Base-by-base conservation (phyloP, 2,113 vertebrate species). In the Arizona elegans region DNA sequence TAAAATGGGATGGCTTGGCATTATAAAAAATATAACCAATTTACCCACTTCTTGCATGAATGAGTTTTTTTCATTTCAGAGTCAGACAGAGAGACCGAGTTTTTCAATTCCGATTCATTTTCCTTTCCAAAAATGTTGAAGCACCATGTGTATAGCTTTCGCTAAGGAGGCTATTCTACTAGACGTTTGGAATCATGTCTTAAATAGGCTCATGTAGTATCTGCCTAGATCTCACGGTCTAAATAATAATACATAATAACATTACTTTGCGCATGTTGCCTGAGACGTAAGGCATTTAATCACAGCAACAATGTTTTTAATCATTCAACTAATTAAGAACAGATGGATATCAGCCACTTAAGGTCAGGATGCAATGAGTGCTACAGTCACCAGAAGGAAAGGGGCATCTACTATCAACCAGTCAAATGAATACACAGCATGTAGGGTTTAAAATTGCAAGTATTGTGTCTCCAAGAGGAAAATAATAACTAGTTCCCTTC, bases 111-210 rank as follows among this genome's bases (percentile, higher is more conserved):
- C 87, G 21, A 86, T 58, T 91, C 12, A 0, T 0, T 91, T 88
- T 75, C 89, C 58, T 92, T 95, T 91, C 92, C 65, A n/a, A 70
- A 52, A 38, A 43, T 89, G 62, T 92, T 2, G 91, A 9, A 59
- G 96, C 93, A 95, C 89, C 62, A 15, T 56, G 53, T 58, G 90
- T 91, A 90, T 88, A 5, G 90, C 70, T 53, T 93, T 29, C 92
- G 92, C 62, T 89, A 55, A 91, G 89, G 17, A 94, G 55, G 33
- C 90, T 17, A 1, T 5, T 11, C 6, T 53, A 87, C 50, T 50
- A 88, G 88, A 86, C 15, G 47, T 93, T 92, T 85, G 43, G 65
- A 88, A 93, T 54, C 58, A 4, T 53, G 87, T 94, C 81, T 53
- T 93, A 90, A 58, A 89, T 94, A 7, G 7, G 50, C 92, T 95